Evolutionary conservation across 2,797 vertebrate genomes (phyloP), one percentile per base, ranked within the genome.

Genomic region (Neoniphon sammara): DNA sequence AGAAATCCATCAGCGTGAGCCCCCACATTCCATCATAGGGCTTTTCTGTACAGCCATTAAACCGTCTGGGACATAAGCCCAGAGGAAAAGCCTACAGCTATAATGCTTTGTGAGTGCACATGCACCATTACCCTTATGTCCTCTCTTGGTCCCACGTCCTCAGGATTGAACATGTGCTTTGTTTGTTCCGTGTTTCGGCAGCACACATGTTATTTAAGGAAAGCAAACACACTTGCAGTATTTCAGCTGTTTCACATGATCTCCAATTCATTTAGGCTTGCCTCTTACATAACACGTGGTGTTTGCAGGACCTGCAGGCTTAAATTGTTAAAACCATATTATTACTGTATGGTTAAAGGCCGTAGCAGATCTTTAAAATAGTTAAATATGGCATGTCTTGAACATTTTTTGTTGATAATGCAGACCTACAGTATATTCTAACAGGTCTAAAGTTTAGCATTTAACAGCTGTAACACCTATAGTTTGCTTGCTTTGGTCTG

Each of bases 11-110:
- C 27, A 30, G 69, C 20, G 4, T 75, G 62, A 54, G 56, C n/a
- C 5, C 12, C 64, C 83, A 70, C 71, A 70, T 90, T 88, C 60
- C 59, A 72, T 66, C 11, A 34, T 55, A 77, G 18, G 39, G 52
- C 62, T 74, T 64, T 80, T 78, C 70, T 84, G 81, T 84, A 63
- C 68, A 85, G 68, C 55, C 10, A 67, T 89, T 63, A 63, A 58
- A 64, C 55, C 7, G 58, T 20, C 53, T 23, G 65, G 12, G 47
- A 42, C 25, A 17, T 30, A 52, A n/a, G 23, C 21, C 60, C 17
- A 62, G 63, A 78, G 69, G 9, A 55, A 50, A 57, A 73, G 30
- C 68, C 31, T 60, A n/a, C 17, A 7, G 46, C 15, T 47, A 47
- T 8, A 47, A 47, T 17, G 7, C 27, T 27, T 27, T 27, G 25